Percentiles rank a stretch among this genome's conserved stretches.
Conservation (phyloP, 2,888 invertebrate genomes). For the Acanthosepion pharaonis region DNA sequence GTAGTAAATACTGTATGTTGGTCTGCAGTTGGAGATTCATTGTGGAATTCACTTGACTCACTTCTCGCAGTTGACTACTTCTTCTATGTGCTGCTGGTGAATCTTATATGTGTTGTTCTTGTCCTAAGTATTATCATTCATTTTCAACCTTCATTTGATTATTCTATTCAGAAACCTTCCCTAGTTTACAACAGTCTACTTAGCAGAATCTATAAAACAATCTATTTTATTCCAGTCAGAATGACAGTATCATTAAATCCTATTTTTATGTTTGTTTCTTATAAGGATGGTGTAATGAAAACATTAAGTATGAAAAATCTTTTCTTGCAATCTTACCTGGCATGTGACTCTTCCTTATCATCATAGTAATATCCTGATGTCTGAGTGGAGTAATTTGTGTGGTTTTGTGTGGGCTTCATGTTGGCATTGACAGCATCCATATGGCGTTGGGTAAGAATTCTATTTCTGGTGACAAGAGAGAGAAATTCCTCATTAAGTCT, state of each 20-base stretch:
- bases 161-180: too few species aligned
- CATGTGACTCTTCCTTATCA: constrained; percentile 70
- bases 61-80: too few species aligned
- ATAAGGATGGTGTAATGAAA: not conserved
- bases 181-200: too few species aligned
- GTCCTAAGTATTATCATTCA: too few species aligned
- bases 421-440: constrained; percentile 64
- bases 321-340: constrained; percentile 57
- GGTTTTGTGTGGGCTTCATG: constrained; percentile 66
- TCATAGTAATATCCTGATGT: constrained; percentile 65
- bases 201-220: too few species aligned
- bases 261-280: not conserved
- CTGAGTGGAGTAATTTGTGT: constrained; percentile 66
- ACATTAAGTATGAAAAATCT: too few species aligned
- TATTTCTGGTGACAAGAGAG: constrained; percentile 54
- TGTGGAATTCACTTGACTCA: too few species aligned
- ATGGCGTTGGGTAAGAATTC: constrained; percentile 66
- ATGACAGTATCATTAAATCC: not conserved
- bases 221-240: not conserved
- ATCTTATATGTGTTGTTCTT: too few species aligned
- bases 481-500: not conserved
- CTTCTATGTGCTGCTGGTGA: too few species aligned
- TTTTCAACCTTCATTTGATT: too few species aligned
- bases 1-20: too few species aligned
- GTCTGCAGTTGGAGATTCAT: too few species aligned